Evolutionary conservation across 2,113 vertebrate genomes (phyloP), one percentile per base, ranked within the genome.

Genomic region (Apteryx owenii): DNA sequence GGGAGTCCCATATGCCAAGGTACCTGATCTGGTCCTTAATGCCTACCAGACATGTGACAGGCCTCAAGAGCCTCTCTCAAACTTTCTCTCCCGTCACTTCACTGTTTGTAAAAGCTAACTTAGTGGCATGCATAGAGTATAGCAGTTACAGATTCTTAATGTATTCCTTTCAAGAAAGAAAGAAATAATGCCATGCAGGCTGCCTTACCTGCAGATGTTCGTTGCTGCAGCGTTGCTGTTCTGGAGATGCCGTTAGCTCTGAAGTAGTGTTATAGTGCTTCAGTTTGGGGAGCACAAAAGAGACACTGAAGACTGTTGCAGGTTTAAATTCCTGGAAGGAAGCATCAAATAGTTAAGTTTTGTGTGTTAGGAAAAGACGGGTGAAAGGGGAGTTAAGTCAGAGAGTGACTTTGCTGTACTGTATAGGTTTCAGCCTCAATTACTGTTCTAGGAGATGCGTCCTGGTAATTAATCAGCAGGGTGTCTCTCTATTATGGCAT

Each of bases 1-100:
- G 85, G 72, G 90, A 92, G 65, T 5, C 85, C 90, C 82, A 84
- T 88, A 86, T 94, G 95, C 90, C 80, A 44, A 12, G 36, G 56
- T 82, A 96, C 86, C 89, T 92, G 93, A 95, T 68, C 60, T 19
- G 53, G 60, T 7, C 80, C 58, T 61, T 84, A 88, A 48, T 71
- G 60, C 72, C 61, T 88, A 81, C 77, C 40, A 93, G 82, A 21
- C 53, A 88, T 0, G 1, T 66, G 44, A 81, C 40, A 85, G 83
- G 19, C 42, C 71, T 75, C 68, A 81, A 88, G 29, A 90, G 26
- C 23, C 54, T 78, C 51, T 76, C 84, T 78, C n/a, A 56, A 78
- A 81, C 76, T 90, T 82, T n/a, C 29, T 75, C 15, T 92, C 23
- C 54, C 79, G 69, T 78, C 64, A 54, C 68, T 68, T 51, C n/a